A percentile compares a stretch with the other conserved stretches of the same genome.
Conservation (phyloP, 2,113 vertebrate species). For the Candoia aspera region DNA sequence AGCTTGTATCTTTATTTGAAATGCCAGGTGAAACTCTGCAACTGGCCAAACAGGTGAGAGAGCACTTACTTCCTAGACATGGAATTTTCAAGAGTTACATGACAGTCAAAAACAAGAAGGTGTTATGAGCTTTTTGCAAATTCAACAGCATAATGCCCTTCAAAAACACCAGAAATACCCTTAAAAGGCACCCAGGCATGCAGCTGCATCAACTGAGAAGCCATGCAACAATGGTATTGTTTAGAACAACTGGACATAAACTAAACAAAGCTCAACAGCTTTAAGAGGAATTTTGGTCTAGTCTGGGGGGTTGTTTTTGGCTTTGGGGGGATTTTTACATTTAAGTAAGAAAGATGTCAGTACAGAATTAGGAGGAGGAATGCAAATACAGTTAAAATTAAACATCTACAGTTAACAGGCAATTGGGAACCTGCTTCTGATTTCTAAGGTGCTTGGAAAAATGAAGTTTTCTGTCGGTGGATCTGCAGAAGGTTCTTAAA, state of each 20-base stretch:
- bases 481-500: no score
- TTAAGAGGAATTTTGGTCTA: not conserved
- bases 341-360: not conserved
- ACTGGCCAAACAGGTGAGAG: not conserved
- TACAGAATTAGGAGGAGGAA: not conserved
- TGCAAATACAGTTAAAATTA: not conserved
- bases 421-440: not conserved
- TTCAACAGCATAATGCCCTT: not conserved
- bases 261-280: not conserved
- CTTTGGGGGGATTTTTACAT: not conserved
- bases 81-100: not conserved
- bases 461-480: no score
- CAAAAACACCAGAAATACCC: no score
- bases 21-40: not conserved
- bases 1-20: not conserved
- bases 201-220: not conserved
- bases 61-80: no score
- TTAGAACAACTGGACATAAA: not conserved
- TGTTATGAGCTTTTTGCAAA: not conserved
- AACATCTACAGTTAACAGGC: not conserved
- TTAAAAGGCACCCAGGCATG: not conserved
- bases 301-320: no score
- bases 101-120: not conserved
- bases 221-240: not conserved
- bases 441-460: slow-evolving; percentile 1